Conservation (phyloP, 23 tunicate species). For the Phallusia fumigata region DNA sequence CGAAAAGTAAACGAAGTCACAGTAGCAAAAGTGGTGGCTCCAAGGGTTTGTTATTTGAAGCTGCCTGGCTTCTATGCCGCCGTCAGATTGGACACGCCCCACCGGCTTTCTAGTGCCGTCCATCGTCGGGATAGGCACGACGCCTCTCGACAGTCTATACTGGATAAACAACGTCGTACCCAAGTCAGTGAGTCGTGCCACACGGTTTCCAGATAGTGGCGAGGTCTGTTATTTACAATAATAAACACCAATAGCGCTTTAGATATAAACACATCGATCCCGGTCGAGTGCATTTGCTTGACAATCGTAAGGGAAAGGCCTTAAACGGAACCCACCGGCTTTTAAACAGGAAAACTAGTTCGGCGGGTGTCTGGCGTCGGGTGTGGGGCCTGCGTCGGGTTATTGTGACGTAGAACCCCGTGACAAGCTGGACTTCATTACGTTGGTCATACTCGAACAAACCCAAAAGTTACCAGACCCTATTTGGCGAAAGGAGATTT, state of each 20-base stretch:
- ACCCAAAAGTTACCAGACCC: not conserved
- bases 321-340: conserved; percentile 7
- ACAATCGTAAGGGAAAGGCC: not conserved
- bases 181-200: not conserved
- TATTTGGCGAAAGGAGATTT: not conserved
- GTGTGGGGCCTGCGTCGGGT: not conserved
- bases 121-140: conserved; percentile 6
- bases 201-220: not conserved
- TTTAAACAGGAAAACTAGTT: not conserved
- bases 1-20: not conserved
- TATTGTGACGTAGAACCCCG: not conserved
- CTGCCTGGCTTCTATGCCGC: not conserved
- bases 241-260: not conserved
- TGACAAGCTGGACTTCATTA: not conserved
- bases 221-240: not conserved
- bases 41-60: not conserved
- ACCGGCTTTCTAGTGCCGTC: conserved; percentile 9
- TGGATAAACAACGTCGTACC: not conserved
- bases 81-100: not conserved
- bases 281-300: not conserved
- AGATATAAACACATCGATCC: not conserved
- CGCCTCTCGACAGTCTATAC: not conserved
- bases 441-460: not conserved
- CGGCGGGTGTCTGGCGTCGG: not conserved
- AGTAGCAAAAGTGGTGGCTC: not conserved